Percentiles rank a stretch among this genome's conserved stretches.
These are phyloP conservation scores for Ophion costatus DNA, from an alignment of 2,888 invertebrate genomes.

Conservation along the genomic window DNA sequence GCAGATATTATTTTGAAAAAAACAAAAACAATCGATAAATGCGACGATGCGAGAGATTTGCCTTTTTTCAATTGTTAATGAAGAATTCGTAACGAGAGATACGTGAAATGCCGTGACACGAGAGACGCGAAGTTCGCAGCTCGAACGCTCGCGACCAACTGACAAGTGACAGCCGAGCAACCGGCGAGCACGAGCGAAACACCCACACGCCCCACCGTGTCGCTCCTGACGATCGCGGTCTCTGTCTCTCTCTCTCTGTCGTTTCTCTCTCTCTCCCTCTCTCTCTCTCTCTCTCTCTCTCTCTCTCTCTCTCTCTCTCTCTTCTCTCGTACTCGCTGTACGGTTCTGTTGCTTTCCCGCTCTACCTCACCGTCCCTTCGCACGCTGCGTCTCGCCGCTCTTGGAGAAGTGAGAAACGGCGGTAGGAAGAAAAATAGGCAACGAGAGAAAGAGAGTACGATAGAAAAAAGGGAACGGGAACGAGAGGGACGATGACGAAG, in stretches of 20 bases:
- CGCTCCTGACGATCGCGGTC: conserved; percentile 22
- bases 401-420: conserved; percentile 3
- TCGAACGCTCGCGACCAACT: conserved; percentile 77
- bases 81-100: conserved; percentile 26
- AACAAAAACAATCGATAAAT: background rate
- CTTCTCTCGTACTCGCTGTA: conserved; percentile 2
- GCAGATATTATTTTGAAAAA: background rate
- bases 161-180: conserved; percentile 76
- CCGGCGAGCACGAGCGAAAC: conserved; percentile 73
- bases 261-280: conserved; percentile 23
- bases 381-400: conserved; percentile 3
- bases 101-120: conserved; percentile 16
- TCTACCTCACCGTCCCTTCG: conserved; percentile 10
- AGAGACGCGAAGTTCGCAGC: conserved; percentile 63
- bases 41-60: background rate
- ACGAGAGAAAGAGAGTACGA: background rate
- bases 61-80: background rate
- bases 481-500: background rate
- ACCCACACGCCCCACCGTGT: conserved; percentile 60
- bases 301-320: conserved; percentile 22
- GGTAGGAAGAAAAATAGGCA: conserved; percentile 1
- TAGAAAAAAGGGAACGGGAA: background rate
- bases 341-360: conserved; percentile 12
- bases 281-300: conserved; percentile 25
- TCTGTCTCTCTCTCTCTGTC: conserved; percentile 24